A percentile compares a stretch with the other conserved stretches of the same genome.
Evolutionary conservation across 2,797 vertebrate species (phyloP).

Genomic region (Amphiprion clarkii): DNA sequence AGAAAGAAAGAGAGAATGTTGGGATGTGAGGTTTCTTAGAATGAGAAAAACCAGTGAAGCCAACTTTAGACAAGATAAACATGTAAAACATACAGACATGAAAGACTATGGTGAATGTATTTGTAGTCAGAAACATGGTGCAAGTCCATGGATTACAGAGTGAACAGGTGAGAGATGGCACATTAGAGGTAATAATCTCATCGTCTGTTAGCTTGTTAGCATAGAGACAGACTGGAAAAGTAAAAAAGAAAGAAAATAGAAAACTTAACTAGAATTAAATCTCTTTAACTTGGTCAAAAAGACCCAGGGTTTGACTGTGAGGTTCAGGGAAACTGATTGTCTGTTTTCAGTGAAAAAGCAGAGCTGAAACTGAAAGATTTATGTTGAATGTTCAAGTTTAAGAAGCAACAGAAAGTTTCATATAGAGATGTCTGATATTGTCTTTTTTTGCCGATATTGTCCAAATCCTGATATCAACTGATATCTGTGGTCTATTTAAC

Average conservation of each 20-base stretch:
- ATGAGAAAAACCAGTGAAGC: not conserved
- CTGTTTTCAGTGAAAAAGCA: not conserved
- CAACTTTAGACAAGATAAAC: not conserved
- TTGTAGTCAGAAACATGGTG: not conserved
- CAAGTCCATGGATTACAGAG: not conserved
- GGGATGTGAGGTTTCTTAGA: not conserved
- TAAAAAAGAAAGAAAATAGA: not conserved
- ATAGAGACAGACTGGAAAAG: not conserved
- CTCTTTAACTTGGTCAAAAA: not conserved
- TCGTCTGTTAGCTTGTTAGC: not conserved
- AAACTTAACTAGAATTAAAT: not conserved
- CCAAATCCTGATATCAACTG: no score
- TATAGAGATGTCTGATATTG: no score
- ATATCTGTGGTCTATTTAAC: no score
- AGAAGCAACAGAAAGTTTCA: no score
- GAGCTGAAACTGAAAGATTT: not conserved
- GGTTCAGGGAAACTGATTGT: not conserved
- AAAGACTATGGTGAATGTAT: no score
- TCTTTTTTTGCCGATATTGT: no score
- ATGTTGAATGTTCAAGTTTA: not conserved
- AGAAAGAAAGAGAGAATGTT: not conserved
- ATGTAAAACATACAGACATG: no score
- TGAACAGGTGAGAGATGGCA: not conserved
- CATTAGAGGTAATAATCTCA: not conserved
- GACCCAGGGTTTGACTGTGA: no score